phyloP scores from a whole-genome alignment of 2,888 invertebrate genomes.

The Macropis europaea region DNA sequence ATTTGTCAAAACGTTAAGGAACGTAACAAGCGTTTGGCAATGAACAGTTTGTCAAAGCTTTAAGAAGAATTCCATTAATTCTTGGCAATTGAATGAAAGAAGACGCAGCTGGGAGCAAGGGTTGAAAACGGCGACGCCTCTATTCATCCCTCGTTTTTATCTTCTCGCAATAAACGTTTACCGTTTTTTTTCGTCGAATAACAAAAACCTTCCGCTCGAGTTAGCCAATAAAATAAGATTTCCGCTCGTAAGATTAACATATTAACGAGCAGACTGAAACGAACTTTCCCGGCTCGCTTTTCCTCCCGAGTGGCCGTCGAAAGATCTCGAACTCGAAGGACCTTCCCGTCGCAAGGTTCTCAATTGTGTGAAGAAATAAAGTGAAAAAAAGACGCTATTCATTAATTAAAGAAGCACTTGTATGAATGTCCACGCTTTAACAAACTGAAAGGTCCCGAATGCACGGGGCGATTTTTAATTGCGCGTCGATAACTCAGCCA shows the following conservation, averaged over 20 bases:
- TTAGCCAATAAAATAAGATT: constrained; percentile 32
- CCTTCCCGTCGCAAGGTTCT: background rate
- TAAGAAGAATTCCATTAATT: background rate
- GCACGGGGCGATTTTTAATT: too few relatives aligned
- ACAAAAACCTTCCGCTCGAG: background rate
- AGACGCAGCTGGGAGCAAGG: background rate
- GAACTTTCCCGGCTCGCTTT: constrained; percentile 21
- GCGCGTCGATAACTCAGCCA: too few relatives aligned
- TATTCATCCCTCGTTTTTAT: constrained; percentile 16
- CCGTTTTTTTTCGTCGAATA: background rate
- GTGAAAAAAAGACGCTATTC: background rate
- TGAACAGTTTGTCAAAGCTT: too few relatives aligned
- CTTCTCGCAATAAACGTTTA: constrained; percentile 29
- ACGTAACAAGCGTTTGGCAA: too few relatives aligned
- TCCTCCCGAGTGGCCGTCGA: background rate
- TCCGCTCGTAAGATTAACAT: constrained; percentile 33
- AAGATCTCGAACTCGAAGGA: constrained; percentile 4
- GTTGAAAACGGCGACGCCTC: constrained; percentile 1
- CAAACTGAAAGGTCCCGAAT: too few relatives aligned
- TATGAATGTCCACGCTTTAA: too few relatives aligned
- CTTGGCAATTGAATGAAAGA: background rate
- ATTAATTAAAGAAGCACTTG: too few relatives aligned
- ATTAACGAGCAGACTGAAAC: constrained; percentile 27
- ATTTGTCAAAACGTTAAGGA: too few relatives aligned
- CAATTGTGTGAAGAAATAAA: background rate